These are phyloP conservation scores for Callipepla squamata DNA, from an alignment of 2,113 vertebrate species.

Conservation along the genomic window DNA sequence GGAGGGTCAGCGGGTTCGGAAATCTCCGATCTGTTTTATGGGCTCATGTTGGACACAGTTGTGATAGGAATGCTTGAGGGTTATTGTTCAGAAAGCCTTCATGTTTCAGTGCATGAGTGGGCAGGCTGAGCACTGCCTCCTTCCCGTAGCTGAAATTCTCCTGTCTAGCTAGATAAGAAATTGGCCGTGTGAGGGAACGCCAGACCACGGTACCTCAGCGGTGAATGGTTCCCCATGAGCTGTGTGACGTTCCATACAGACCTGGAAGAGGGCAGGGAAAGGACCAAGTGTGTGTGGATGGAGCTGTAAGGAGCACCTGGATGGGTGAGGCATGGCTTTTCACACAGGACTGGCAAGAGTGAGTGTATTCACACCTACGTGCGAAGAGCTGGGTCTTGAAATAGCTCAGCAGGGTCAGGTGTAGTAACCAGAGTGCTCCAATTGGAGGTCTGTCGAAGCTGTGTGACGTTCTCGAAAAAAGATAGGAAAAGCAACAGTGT, in stretches of 20 bases:
- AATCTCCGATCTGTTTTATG: accelerated
- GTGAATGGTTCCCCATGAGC: no score
- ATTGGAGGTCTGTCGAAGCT: not conserved
- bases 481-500: not conserved
- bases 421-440: not conserved
- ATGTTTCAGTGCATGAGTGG: not conserved
- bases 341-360: not conserved
- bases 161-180: not conserved
- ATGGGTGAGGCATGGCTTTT: not conserved
- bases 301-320: not conserved
- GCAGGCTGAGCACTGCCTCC: not conserved
- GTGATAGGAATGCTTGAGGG: not conserved
- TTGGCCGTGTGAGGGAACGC: no score
- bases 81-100: not conserved
- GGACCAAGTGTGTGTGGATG: not conserved
- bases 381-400: not conserved
- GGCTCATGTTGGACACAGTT: not conserved
- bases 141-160: not conserved
- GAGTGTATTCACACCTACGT: not conserved
- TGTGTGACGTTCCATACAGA: not conserved
- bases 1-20: not conserved
- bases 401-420: not conserved
- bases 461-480: not conserved
- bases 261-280: not conserved
- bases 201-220: no score